Evolutionary conservation across 1,140 invertebrate species (phyloP), one percentile per base, ranked within the genome.

Genomic region (Amphibalanus amphitrite): DNA sequence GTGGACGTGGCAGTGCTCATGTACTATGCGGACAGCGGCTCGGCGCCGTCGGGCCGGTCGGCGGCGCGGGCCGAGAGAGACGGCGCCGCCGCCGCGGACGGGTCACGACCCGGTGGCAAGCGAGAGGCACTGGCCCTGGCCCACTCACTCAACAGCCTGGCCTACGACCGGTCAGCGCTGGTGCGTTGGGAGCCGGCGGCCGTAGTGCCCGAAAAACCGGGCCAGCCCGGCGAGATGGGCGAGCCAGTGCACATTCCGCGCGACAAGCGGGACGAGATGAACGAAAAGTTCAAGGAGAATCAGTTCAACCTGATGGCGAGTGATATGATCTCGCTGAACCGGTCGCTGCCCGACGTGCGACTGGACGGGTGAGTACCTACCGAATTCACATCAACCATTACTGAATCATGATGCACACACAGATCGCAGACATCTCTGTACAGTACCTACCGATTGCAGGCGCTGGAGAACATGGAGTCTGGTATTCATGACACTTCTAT

Each of bases 241-340:
- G 89, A 89, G 78, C 86, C 92, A 33, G 95, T 98, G 8, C 86
- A 88, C 73, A 90, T 97, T 76, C 88, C 92, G 30, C 81, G 88
- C 4, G 88, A 92, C 28, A 10, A 67, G 65, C 86, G 90, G 79
- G 90, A 97, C 77, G 80, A 92, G 38, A 92, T 95, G 84, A 90
- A 95, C 82, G 92, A 97, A 76, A 93, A 94, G 79, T 98, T 98
- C 81, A 95, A 96, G 80, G 85, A 95, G 74, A 97, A 98, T 83
- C 95, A 99, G 82, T 99, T 99, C 82, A 99, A 99, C 83, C 83
- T 99, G 74, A 82, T 98, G 79, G 96, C 95, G 69, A 97, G 93
- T 81, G 95, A 99, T 82, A 90, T 93, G 86, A 98, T 99, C 76
- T 94, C 95, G 47, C 80, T 99, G 47, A 99, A 99, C 83, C 85